Evolutionary conservation across 35 echinoderm and acorn worm genomes (phyloP).

Genomic region (Holothuria glaberrima): DNA sequence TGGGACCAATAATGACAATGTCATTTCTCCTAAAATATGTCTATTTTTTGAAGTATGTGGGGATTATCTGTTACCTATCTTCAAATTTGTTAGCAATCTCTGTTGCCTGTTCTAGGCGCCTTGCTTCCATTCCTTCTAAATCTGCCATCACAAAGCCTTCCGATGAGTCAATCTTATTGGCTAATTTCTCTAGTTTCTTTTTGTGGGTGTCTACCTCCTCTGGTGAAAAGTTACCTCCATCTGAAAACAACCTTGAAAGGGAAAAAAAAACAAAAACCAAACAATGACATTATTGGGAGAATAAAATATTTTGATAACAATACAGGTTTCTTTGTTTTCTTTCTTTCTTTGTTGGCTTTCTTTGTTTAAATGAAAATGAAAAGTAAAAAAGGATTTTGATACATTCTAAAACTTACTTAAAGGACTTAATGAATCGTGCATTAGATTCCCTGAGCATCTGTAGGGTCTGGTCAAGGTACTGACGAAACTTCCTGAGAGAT

Average conservation of each 20-base stretch:
- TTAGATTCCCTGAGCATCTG: constrained; percentile 98
- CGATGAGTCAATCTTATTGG: constrained; percentile 92
- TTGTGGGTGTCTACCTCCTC: constrained; percentile 92
- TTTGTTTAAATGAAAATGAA: not conserved
- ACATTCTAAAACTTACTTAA: constrained; percentile 96
- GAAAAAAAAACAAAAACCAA: not conserved
- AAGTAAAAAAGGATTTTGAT: not conserved
- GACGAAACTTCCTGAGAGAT: constrained; percentile 86
- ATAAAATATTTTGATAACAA: too few relatives aligned
- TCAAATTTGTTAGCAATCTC: constrained; percentile 96
- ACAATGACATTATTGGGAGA: not conserved
- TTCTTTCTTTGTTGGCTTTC: too few relatives aligned
- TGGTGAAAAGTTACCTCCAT: constrained; percentile 95
- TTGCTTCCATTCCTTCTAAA: constrained; percentile 94
- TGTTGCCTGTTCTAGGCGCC: constrained; percentile 85
- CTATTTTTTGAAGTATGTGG: not conserved
- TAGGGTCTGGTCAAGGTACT: constrained; percentile 94
- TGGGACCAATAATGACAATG: too few relatives aligned
- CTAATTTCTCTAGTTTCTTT: constrained; percentile 95
- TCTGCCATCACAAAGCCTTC: constrained; percentile 99
- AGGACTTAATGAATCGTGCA: constrained; percentile 98
- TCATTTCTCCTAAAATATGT: too few relatives aligned
- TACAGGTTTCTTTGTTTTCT: too few relatives aligned
- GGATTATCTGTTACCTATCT: constrained; percentile 70
- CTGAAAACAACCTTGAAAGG: constrained; percentile 77